phyloP scores from a whole-genome alignment of 2,113 vertebrate species.

The Melospiza georgiana region DNA sequence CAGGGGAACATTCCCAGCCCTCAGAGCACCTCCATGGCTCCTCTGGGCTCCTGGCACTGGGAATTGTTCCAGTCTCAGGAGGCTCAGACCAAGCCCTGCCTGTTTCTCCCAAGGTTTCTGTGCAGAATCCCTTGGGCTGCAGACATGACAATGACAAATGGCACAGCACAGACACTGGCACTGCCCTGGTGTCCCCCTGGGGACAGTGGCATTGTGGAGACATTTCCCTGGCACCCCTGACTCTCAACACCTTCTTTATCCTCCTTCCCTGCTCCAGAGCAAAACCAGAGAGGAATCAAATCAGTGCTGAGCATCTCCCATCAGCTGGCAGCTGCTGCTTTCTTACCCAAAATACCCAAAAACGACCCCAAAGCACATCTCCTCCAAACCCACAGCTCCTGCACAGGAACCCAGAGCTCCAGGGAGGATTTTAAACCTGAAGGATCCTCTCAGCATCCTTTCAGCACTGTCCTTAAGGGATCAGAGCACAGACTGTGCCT shows the following conservation, averaged over 20 bases:
- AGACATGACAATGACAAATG: accelerated
- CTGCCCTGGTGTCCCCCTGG: neutral
- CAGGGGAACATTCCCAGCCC: neutral
- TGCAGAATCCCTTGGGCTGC: neutral
- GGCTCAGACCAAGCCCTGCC: neutral
- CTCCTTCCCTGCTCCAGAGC: neutral
- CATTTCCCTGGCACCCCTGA: neutral
- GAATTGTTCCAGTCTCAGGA: neutral
- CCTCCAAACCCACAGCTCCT: neutral
- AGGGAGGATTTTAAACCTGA: neutral
- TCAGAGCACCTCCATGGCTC: accelerated
- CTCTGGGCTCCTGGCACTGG: neutral
- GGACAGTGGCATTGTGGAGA: accelerated
- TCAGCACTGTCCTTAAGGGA: neutral
- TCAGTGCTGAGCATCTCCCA: neutral
- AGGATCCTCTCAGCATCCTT: neutral
- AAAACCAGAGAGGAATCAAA: neutral
- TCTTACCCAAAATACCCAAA: neutral
- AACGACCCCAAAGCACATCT: neutral
- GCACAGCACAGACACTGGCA: neutral
- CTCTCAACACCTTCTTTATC: neutral
- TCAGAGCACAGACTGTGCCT: neutral
- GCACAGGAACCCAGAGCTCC: accelerated
- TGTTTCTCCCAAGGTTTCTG: neutral
- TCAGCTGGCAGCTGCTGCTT: neutral